A percentile compares a stretch with the other conserved stretches of the same genome.
Conservation (phyloP, 2,113 vertebrate genomes). For the Petrocephalus zakoni region DNA sequence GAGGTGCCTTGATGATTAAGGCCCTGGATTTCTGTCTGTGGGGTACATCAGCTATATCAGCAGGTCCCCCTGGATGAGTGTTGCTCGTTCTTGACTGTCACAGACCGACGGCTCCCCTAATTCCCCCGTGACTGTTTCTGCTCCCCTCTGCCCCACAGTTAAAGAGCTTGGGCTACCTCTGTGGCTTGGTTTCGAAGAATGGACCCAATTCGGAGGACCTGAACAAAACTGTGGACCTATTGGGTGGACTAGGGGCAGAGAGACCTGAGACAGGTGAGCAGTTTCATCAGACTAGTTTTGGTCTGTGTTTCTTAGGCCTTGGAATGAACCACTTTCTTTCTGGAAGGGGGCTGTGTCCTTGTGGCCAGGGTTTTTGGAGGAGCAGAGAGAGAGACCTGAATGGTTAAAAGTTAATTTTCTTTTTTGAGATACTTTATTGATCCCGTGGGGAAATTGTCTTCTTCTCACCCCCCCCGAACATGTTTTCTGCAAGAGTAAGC, state of each 20-base stretch:
- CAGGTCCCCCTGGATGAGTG: neutral
- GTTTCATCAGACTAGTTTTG: neutral
- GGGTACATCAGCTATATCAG: neutral
- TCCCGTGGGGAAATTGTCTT: too few relatives aligned
- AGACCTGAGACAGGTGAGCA: slow-evolving; percentile 81
- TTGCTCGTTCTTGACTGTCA: neutral
- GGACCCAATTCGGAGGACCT: slow-evolving; percentile 90
- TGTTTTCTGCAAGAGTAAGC: too few relatives aligned
- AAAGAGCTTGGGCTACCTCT: slow-evolving; percentile 83
- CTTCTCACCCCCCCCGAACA: too few relatives aligned
- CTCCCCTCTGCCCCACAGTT: slow-evolving; percentile 56
- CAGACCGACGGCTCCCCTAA: neutral
- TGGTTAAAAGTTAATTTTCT: neutral
- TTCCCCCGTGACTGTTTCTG: neutral
- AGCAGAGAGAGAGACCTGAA: neutral
- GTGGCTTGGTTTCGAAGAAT: slow-evolving; percentile 83
- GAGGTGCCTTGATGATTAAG: neutral
- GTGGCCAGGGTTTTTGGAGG: neutral
- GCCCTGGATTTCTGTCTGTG: neutral
- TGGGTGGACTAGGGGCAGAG: slow-evolving; percentile 88
- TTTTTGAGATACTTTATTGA: too few relatives aligned
- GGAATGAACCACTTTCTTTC: neutral
- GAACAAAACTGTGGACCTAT: slow-evolving; percentile 86
- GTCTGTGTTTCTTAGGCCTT: neutral
- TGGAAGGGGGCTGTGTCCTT: neutral